Base-by-base conservation (phyloP, 2,113 vertebrate genomes). In the Catharus minimus region DNA sequence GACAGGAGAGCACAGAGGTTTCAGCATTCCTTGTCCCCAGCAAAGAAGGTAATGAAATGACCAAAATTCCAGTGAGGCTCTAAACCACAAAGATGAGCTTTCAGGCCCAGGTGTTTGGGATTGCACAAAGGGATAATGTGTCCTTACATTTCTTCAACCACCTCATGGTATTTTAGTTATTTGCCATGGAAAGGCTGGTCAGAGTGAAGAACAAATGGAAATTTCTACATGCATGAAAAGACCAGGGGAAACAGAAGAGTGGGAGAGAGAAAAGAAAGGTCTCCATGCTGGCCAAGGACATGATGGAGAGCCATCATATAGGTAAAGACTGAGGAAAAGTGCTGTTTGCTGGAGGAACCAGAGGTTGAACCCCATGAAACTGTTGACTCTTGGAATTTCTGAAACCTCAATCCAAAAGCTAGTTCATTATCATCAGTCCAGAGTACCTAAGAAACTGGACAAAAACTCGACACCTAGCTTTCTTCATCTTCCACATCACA, bases 381-480 rank as follows among this genome's bases (percentile, higher is more conserved):
- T 52, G 2, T 47, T 84, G 22, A 66, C 22, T 82, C 17, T 11
- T 82, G 15, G 61, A 15, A 16, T 52, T 90, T 82, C 44, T 49
- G 58, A 61, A 87, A 68, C 15, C 32, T 87, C 41, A 56, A 7
- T 67, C 14, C 36, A 68, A 62, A 79, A 89, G 10, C 3, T 39
- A 27, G 28, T 27, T 89, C 26, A 47, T 64, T 20, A 52, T 58
- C n/a, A 56, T 8, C 44, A 46, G 44, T 24, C 24, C 38, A 55
- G 56, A 68, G 19, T 50, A 74, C 23, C 27, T 5, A 46, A 64
- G 9, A 47, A 39, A 33, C 28, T 5, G 11, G 30, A 72, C 3
- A 18, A 68, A 30, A 68, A 56, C 8, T 27, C 0, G 0, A 30
- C 21, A 75, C 3, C 15, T 2, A 3, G 2, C 6, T 44, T 81